Evolutionary conservation across 2,113 vertebrate species (phyloP), one percentile per base, ranked within the genome.

Genomic region (Anas platyrhynchos): DNA sequence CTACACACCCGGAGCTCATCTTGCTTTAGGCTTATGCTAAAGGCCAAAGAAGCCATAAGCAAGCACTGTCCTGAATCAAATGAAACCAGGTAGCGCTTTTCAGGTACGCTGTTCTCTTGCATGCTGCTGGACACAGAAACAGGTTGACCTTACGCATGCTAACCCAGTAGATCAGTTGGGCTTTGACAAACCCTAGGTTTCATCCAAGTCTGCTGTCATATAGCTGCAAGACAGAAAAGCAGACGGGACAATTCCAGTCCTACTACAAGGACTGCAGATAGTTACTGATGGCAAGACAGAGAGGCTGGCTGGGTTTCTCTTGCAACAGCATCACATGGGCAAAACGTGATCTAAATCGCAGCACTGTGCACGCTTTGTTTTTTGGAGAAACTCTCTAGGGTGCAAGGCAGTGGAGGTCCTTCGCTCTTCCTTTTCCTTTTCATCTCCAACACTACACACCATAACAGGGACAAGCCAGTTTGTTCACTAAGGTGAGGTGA

Each of bases 261-360:
- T 23, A 22, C 56, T 75, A 4, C 0, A 0, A 84, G n/a, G n/a
- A 46, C 15, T 46, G 27, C 46, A 14, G 20, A 59, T 23, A 84
- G 61, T 31, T 21, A 75, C 13, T 52, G 56, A 88, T 20, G 17
- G 23, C 56, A 78, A 78, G 32, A 52, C 21, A 26, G 4, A 83
- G 50, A 83, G 23, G 58, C 8, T 63, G 46, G 32, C 5, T 31
- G 54, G 46, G 46, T 3, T 58, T 88, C 55, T 46, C 62, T 67
- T 67, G 55, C 38, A 59, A 13, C 25, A 65, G 38, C 20, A 36
- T 34, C 17, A n/a, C 10, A 6, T 2, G 29, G 48, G 16, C 38
- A 84, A 65, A 83, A 55, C 8, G 46, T 0, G 1, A 62, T 21
- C 26, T 62, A 44, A 62, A 56, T 6, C 27, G 22, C 46, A 78